Percentiles rank a stretch among this genome's conserved stretches.
phyloP scores from a whole-genome alignment of 1,140 invertebrate species.

The Drosophila azteca region DNA sequence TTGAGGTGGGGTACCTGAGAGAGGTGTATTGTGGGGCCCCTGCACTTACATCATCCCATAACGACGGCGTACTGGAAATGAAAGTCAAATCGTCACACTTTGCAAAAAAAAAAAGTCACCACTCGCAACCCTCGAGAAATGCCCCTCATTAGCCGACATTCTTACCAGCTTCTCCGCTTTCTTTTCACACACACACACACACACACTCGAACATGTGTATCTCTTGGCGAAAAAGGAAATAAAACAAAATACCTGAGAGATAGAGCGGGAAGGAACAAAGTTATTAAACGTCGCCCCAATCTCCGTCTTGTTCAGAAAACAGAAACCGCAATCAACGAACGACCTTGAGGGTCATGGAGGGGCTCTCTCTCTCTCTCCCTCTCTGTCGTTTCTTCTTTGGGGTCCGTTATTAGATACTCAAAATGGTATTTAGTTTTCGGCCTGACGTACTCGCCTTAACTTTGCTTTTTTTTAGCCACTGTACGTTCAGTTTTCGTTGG shows the following conservation, averaged over 20 bases:
- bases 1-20: conserved; percentile 3
- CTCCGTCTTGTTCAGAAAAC: conserved; percentile 42
- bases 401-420: conserved; percentile 54
- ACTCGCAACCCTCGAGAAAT: background rate
- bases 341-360: conserved; percentile 69
- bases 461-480: conserved; percentile 25
- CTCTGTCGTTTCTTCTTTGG: conserved; percentile 13
- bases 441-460: conserved; percentile 59
- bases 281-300: conserved; percentile 67
- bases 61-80: conserved; percentile 22
- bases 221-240: conserved; percentile 71
- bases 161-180: conserved; percentile 50
- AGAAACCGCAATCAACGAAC: conserved; percentile 76
- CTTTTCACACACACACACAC: conserved; percentile 29
- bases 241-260: conserved; percentile 68
- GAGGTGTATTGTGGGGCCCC: background rate
- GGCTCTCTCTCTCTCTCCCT: background rate
- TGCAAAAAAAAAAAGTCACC: conserved; percentile 11
- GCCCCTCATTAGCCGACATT: conserved; percentile 65
- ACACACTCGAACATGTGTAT: conserved; percentile 40
- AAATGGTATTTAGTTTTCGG: conserved; percentile 65
- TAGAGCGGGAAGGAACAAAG: conserved; percentile 42
- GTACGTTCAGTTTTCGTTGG: conserved; percentile 42
- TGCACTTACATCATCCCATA: conserved; percentile 32
- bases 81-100: conserved; percentile 44